Evolutionary conservation across 2,113 vertebrate species (phyloP).

Genomic region (Trochalopteron elliotii): DNA sequence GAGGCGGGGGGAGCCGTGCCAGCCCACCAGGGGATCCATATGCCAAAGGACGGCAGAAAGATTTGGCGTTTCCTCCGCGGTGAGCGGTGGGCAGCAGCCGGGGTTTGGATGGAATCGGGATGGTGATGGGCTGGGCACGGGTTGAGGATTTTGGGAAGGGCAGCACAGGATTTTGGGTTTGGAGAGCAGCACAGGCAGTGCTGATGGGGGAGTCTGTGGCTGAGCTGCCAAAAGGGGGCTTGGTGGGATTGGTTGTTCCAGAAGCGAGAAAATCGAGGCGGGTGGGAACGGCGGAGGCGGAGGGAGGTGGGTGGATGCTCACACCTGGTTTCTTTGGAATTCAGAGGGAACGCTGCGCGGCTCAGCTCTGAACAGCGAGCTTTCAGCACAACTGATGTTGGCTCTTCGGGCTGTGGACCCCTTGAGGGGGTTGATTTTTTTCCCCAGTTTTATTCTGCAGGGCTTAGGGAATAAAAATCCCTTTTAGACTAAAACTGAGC

Average conservation of each 20-base stretch:
- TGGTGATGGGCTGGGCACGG: fast-evolving
- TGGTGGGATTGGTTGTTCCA: neutral
- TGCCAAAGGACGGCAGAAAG: neutral
- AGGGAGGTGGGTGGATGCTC: neutral
- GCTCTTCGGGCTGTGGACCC: neutral
- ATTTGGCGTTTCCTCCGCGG: fast-evolving
- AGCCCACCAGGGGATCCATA: fast-evolving
- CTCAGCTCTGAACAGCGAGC: neutral
- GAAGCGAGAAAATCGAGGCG: neutral
- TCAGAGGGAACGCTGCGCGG: fast-evolving
- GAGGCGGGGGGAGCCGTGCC: neutral
- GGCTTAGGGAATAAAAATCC: neutral
- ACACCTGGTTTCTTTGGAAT: neutral
- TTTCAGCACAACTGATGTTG: neutral
- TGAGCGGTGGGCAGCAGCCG: fast-evolving
- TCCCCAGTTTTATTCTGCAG: neutral
- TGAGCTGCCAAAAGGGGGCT: neutral
- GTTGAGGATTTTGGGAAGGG: neutral
- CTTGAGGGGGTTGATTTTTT: neutral
- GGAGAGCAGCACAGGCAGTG: neutral
- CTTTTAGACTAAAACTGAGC: neutral
- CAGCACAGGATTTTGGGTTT: neutral
- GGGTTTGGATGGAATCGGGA: neutral
- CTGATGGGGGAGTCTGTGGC: neutral
- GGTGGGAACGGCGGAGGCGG: neutral